These are phyloP conservation scores for Cryptotermes secundus DNA, from an alignment of 1,140 invertebrate genomes.

Conservation along the genomic window DNA sequence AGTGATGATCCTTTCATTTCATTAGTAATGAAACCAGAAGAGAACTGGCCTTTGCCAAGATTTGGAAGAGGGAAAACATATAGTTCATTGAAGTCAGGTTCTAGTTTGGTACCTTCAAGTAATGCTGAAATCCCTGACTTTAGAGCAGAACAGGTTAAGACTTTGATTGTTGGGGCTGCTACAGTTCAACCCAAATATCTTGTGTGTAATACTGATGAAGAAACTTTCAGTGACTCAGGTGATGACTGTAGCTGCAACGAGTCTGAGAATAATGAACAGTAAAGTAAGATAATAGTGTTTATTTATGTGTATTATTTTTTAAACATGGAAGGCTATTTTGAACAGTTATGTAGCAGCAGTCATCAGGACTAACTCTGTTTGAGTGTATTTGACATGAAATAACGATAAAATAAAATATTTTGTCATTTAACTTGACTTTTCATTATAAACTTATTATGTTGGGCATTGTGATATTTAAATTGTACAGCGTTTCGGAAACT, in stretches of 20 bases:
- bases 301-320: no score
- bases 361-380: no score
- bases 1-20: not conserved
- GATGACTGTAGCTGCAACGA: not conserved
- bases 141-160: not conserved
- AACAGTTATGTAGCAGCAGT: no score
- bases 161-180: not conserved
- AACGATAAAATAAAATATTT: no score
- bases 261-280: not conserved
- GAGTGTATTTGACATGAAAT: no score
- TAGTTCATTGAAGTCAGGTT: not conserved
- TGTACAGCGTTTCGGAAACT: no score
- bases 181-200: not conserved
- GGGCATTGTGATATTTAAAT: no score
- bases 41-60: not conserved
- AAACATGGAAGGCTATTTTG: no score
- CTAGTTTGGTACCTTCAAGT: not conserved
- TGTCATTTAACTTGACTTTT: no score
- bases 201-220: not conserved
- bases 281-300: not conserved
- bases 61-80: not conserved
- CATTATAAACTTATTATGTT: no score
- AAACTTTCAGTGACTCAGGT: constrained; percentile 15
- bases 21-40: not conserved
- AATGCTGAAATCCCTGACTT: not conserved